Evolutionary conservation across 2,888 invertebrate species (phyloP).

Genomic region (Chaitophorus viminalis): DNA sequence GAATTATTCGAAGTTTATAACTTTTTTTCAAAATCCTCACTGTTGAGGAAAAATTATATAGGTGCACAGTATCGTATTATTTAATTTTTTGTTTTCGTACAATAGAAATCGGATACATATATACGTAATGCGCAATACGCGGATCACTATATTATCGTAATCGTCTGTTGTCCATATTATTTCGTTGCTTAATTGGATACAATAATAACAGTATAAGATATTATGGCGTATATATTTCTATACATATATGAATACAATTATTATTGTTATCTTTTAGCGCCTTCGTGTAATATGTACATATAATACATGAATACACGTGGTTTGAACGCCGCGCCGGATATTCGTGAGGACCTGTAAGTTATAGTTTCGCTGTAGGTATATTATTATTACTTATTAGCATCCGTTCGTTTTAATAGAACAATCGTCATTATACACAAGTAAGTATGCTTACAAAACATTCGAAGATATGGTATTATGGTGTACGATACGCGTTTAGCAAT

Average conservation of each 20-base stretch:
- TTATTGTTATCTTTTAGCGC: not conserved
- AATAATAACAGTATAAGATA: not conserved
- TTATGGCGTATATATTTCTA: not conserved
- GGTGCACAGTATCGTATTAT: too few relatives aligned
- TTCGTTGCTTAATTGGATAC: not conserved
- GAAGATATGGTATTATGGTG: not conserved
- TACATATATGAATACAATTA: too few relatives aligned
- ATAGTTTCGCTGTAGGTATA: too few relatives aligned
- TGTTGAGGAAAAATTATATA: too few relatives aligned
- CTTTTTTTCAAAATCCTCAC: too few relatives aligned
- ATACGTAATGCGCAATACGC: not conserved
- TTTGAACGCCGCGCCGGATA: not conserved
- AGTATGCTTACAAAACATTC: not conserved
- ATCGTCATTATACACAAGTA: conserved; percentile 1
- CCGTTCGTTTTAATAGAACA: conserved; percentile 20
- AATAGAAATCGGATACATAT: not conserved
- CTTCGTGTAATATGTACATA: not conserved
- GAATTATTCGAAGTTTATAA: too few relatives aligned
- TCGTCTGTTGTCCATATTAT: not conserved
- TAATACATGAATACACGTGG: too few relatives aligned
- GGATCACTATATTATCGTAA: not conserved
- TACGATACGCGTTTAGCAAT: not conserved
- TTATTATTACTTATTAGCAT: too few relatives aligned
- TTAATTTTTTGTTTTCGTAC: not conserved
- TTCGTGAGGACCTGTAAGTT: not conserved